Conservation (phyloP, 1,140 invertebrate genomes). For the Pseudomyrmex gracilis region DNA sequence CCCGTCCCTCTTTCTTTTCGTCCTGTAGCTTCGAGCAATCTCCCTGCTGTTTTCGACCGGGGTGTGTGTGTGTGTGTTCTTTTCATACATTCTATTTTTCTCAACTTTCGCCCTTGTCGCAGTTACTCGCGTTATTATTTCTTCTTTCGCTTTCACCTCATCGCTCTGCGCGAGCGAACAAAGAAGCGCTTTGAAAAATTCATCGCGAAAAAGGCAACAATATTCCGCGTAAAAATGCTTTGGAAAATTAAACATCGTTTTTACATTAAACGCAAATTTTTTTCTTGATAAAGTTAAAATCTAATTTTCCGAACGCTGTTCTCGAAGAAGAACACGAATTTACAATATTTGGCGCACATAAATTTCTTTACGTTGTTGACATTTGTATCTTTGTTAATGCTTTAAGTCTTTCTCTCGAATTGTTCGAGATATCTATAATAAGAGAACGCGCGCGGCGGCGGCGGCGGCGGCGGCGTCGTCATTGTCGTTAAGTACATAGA, state of each 20-base stretch:
- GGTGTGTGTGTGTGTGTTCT: background rate
- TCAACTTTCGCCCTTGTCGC: background rate
- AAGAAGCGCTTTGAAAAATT: constrained; percentile 23
- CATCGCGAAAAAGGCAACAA: background rate
- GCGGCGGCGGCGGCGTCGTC: background rate
- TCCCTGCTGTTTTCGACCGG: background rate
- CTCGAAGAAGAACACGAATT: too few species aligned
- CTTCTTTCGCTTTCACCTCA: constrained; percentile 20
- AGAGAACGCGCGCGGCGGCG: background rate
- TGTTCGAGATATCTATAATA: background rate
- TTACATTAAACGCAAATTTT: constrained; percentile 10
- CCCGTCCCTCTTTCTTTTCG: constrained; percentile 46
- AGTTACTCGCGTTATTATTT: constrained; percentile 46
- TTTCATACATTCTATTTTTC: constrained; percentile 35
- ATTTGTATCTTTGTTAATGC: background rate
- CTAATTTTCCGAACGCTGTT: background rate
- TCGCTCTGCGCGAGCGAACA: constrained; percentile 5
- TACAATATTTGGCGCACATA: too few species aligned
- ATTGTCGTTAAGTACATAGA: constrained; percentile 1
- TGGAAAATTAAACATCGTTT: too few species aligned
- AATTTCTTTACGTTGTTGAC: too few species aligned
- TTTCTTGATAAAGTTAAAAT: background rate
- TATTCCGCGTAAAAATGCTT: background rate
- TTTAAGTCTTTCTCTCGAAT: background rate
- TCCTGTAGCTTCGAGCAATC: background rate